Base-by-base conservation (phyloP, 2,797 vertebrate genomes). In the Eidolon dupreanum region DNA sequence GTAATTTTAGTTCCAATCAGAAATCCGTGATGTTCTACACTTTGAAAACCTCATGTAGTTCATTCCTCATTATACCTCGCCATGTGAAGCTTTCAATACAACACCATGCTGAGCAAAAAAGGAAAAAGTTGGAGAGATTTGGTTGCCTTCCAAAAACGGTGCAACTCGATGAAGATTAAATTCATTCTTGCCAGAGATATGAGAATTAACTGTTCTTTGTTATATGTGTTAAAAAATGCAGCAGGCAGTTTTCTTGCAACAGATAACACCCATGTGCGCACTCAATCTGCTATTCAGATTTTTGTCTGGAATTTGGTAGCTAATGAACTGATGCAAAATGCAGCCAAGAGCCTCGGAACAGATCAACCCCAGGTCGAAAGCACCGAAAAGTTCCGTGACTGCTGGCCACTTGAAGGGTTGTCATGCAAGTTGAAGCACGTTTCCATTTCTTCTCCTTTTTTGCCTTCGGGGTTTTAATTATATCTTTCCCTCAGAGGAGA, bases 1-100 rank as follows among this genome's bases (percentile, higher is more conserved):
- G 98, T 99, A 99, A 99, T 99, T 99, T 98, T 98, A 97, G 98
- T 99, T 99, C 99, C 98, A 98, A 98, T 99, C 98, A 98, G 98
- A 99, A 99, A 99, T 98, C 98, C 97, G 98, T 98, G 98, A 98
- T 97, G 98, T 98, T 99, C 97, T 98, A 98, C 96, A 96, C 98
- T 97, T 98, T 98, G 98, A 98, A 98, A 98, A 97, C 98, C 97
- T 98, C 98, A 95, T 98, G 98, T 97, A 98, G 98, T 98, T 98
- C 98, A 93, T 98, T 98, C 97, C 98, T 99, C 98, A 99, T 99
- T 99, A 98, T 98, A 98, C 97, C 98, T 98, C 98, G 55, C 98
- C 93, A 92, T 98, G 98, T 98, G 98, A 98, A 98, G 98, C 98
- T 98, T 98, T 98, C 98, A 98, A 94, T 98, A 98, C 97, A 98